A percentile compares a stretch with the other conserved stretches of the same genome.
Conservation (phyloP, 2,113 vertebrate genomes). For the Chionodraco myersi region DNA sequence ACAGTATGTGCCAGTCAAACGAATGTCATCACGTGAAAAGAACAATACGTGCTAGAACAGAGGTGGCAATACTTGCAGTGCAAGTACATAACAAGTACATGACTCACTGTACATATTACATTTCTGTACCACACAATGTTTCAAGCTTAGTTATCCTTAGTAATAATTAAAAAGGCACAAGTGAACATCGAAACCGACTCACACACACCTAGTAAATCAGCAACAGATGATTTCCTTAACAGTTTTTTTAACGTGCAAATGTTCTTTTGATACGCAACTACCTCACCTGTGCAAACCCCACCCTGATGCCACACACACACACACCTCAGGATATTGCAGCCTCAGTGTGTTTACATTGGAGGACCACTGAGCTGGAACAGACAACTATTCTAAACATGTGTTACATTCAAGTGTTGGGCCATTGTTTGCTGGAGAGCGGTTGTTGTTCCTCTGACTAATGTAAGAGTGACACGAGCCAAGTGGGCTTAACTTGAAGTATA, state of each 20-base stretch:
- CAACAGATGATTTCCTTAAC: background rate
- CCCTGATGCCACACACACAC: slow-evolving; percentile 11
- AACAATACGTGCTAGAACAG: background rate
- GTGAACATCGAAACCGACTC: background rate
- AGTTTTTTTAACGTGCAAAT: no score
- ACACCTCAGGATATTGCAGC: slow-evolving; percentile 10
- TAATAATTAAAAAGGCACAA: background rate
- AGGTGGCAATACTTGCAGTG: background rate
- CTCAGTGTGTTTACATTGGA: slow-evolving; percentile 56
- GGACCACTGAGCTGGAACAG: slow-evolving; percentile 52
- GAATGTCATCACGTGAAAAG: background rate
- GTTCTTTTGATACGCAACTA: background rate
- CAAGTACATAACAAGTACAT: background rate
- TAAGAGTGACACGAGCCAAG: slow-evolving; percentile 62
- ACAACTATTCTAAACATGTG: slow-evolving; percentile 69
- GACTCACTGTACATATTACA: background rate
- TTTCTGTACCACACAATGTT: no score
- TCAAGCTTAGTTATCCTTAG: background rate
- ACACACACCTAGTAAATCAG: background rate
- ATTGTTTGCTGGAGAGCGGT: slow-evolving; percentile 61
- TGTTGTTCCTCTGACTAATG: slow-evolving; percentile 65
- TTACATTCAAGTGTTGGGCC: slow-evolving; percentile 70
- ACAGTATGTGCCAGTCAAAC: no score
- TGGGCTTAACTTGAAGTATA: slow-evolving; percentile 62
- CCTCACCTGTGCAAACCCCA: slow-evolving; percentile 47